Base-by-base conservation (phyloP, 2,113 vertebrate genomes). In the Platichthys stellatus region DNA sequence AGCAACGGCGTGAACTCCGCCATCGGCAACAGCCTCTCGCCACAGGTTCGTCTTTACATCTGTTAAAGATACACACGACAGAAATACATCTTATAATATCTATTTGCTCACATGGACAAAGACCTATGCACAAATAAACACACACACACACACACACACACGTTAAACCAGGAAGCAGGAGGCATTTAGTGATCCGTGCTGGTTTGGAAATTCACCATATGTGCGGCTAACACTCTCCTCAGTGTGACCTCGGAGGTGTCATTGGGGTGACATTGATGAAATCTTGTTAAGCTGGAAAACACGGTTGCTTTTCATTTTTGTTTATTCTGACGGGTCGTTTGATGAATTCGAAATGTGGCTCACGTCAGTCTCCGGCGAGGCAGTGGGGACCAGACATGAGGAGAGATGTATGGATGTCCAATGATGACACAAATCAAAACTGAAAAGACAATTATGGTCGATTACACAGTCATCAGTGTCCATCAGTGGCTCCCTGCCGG, bases 361-460 rank as follows among this genome's bases (percentile, higher is more conserved):
- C 78, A 77, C 70, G 88, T 90, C 90, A 85, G 71, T 89, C 89
- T 81, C 80, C 38, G 59, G 74, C 72, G 76, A 72, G 69, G 56
- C 71, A 26, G 82, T 53, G 28, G 53, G 71, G 47, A 77, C 40
- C 43, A 83, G 85, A 90, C 75, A 86, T 20, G 56, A 66, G 77
- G 93, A 94, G 86, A 94, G 95, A 96, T 94, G 95, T 95, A 94
- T 94, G 94, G 93, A 94, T 92, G 94, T 94, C 93, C 91, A 88
- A 91, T 89, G 96, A 94, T 99, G 97, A 99, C 95, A 97, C 94
- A 98, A 97, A 99, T 98, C 96, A 98, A 97, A 99, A 98, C 95
- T 97, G 97, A 99, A 99, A 99, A 99, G 97, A 99, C 97, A 99
- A 99, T 99, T 99, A 99, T 97, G 95, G 93, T 93, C 96, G 97